phyloP scores from a whole-genome alignment of 2,888 invertebrate genomes.

The Sialis lutaria region DNA sequence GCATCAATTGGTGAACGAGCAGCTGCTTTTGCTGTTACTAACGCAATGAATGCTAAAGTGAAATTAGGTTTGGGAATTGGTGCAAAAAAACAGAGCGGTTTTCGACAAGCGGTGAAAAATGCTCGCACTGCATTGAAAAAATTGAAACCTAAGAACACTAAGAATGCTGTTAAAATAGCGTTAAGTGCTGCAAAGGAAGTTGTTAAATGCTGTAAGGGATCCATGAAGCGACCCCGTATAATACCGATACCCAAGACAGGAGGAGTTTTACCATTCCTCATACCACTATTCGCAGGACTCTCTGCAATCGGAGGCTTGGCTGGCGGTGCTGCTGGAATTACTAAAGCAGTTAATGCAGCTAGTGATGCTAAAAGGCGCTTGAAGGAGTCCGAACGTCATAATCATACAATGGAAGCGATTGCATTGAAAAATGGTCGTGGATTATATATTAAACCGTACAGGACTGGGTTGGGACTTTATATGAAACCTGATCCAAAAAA shows the following conservation, averaged over 20 bases:
- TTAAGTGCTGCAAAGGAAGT: neutral
- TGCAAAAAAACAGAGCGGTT: neutral
- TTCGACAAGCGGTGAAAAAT: too few species aligned
- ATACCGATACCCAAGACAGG: constrained; percentile 11
- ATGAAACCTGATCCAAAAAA: constrained; percentile 9
- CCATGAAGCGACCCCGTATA: constrained; percentile 6
- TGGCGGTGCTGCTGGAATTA: constrained; percentile 13
- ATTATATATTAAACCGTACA: constrained; percentile 11
- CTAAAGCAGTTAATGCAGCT: constrained; percentile 13
- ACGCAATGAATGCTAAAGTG: neutral
- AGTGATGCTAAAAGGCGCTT: constrained; percentile 11
- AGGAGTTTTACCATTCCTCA: constrained; percentile 13
- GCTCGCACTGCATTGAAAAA: neutral
- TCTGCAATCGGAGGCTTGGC: constrained; percentile 11
- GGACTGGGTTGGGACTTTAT: constrained; percentile 9
- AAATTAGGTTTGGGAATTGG: constrained; percentile 1
- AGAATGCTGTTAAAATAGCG: neutral
- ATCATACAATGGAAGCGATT: constrained; percentile 14
- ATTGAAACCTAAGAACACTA: neutral
- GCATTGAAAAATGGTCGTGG: constrained; percentile 12
- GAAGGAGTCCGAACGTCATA: constrained; percentile 14
- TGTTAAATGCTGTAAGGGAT: neutral
- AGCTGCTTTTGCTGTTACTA: neutral
- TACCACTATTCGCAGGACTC: constrained; percentile 14
- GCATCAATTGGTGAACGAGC: neutral